Evolutionary conservation across 2,888 invertebrate species (phyloP).

Genomic region (Dasypolia templi): DNA sequence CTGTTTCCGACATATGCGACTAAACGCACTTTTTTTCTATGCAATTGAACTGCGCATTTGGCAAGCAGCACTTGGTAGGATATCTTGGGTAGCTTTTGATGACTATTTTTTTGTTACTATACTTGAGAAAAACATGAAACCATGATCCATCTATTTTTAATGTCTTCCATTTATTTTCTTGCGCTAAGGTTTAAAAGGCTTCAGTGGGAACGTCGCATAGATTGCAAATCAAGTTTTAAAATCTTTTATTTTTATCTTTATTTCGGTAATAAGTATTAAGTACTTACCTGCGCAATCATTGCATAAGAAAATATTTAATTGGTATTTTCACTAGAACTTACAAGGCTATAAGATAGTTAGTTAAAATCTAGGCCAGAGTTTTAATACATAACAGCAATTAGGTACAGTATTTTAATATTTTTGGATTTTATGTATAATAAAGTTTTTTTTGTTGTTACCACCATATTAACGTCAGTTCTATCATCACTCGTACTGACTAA

Average conservation of each 20-base stretch:
- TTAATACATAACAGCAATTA: background rate
- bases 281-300: background rate
- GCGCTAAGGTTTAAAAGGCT: background rate
- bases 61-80: constrained; percentile 11
- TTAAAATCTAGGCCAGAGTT: constrained; percentile 1
- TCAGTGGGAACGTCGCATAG: background rate
- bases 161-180: background rate
- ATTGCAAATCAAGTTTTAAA: background rate
- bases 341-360: constrained; percentile 3
- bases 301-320: background rate
- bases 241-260: background rate
- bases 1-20: constrained; percentile 75
- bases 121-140: constrained; percentile 12
- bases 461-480: constrained; percentile 13
- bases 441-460: constrained; percentile 1
- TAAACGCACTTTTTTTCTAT: constrained; percentile 60
- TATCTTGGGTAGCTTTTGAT: constrained; percentile 6
- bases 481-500: constrained; percentile 6
- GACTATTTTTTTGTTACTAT: background rate
- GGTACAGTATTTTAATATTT: no score
- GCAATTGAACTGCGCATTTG: constrained; percentile 52
- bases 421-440: no score
- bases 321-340: background rate
- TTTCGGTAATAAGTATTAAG: background rate
- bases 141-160: no score